Conservation (phyloP, 2,797 vertebrate species). For the Aphelocoma californica region DNA sequence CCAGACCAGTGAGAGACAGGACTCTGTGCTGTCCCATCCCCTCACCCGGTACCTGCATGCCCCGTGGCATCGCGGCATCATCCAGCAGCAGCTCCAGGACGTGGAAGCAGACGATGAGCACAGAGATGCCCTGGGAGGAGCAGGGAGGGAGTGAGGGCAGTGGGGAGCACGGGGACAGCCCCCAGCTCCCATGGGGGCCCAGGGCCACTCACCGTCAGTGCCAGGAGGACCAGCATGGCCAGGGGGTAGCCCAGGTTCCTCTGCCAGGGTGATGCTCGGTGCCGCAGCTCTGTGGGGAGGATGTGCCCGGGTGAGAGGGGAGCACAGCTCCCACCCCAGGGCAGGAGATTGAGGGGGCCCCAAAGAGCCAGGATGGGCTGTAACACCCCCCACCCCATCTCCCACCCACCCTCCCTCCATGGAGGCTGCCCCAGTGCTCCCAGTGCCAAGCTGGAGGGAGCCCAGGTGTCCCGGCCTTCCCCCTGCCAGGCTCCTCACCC, state of each 20-base stretch:
- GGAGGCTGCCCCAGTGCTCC: background rate
- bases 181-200: background rate
- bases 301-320: background rate
- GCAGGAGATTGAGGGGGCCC: background rate
- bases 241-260: constrained; percentile 94
- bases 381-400: background rate
- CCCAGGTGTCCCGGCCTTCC: background rate
- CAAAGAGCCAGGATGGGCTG: background rate
- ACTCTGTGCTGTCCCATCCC: background rate
- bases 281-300: constrained; percentile 83
- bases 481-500: constrained; percentile 70
- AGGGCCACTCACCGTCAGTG: constrained; percentile 83
- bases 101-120: constrained; percentile 93
- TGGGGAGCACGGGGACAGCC: accelerated
- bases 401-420: background rate
- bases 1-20: accelerated
- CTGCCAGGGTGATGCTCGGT: constrained; percentile 92
- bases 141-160: background rate
- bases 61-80: constrained; percentile 91
- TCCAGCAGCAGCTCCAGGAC: constrained; percentile 94
- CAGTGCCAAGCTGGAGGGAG: background rate
- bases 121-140: constrained; percentile 85
- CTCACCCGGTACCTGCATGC: constrained; percentile 83
- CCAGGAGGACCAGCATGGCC: constrained; percentile 90
- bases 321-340: background rate